Evolutionary conservation across 2,113 vertebrate species (phyloP).

Genomic region (Hylia prasina): DNA sequence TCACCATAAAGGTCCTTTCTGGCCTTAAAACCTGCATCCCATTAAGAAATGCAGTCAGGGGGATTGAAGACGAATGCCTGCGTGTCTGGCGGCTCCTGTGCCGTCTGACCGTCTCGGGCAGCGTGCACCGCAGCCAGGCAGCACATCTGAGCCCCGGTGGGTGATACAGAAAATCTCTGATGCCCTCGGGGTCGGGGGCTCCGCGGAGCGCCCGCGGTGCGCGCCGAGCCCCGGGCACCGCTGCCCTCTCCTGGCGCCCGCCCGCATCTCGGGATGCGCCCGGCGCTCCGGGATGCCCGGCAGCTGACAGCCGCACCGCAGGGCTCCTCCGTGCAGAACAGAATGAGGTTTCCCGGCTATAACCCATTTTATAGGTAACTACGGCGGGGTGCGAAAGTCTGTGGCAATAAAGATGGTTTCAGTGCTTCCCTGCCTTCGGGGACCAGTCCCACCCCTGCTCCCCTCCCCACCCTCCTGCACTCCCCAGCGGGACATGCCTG

Average conservation of each 20-base stretch:
- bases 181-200: rapidly evolving
- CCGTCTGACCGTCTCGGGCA: background rate
- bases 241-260: slow-evolving; percentile 39
- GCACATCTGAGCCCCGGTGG: rapidly evolving
- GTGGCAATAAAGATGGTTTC: background rate
- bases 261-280: background rate
- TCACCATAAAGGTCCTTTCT: background rate
- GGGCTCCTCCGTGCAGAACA: rapidly evolving
- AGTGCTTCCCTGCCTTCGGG: background rate
- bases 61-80: rapidly evolving
- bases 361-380: background rate
- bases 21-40: background rate
- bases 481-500: rapidly evolving
- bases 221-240: background rate
- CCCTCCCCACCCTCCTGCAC: background rate
- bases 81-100: rapidly evolving
- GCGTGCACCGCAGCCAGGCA: background rate
- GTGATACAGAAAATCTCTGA: rapidly evolving
- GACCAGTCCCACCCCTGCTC: background rate
- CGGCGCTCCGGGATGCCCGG: rapidly evolving
- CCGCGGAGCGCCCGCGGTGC: too few relatives aligned
- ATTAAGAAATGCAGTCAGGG: rapidly evolving
- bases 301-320: rapidly evolving
- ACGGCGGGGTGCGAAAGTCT: rapidly evolving
- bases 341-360: background rate